phyloP scores from a whole-genome alignment of 1,140 invertebrate species.

The Trachymyrmex cornetzi region DNA sequence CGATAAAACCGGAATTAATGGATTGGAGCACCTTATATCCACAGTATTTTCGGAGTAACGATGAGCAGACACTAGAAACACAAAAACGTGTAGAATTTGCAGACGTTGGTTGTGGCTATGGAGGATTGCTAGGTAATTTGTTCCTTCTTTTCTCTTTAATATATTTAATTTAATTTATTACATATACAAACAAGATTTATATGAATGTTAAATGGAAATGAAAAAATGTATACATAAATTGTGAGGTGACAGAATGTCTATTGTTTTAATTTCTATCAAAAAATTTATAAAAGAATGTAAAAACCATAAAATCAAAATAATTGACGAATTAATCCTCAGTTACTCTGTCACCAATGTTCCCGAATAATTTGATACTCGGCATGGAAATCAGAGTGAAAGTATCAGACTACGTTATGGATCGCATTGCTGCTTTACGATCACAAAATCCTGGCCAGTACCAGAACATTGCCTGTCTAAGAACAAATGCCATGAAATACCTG shows the following conservation, averaged over 20 bases:
- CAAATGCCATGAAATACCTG: constrained; percentile 99
- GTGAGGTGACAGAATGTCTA: too few relatives aligned
- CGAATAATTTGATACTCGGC: constrained; percentile 96
- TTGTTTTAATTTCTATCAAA: too few relatives aligned
- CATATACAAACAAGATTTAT: too few relatives aligned
- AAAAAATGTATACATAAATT: too few relatives aligned
- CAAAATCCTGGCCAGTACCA: constrained; percentile 93
- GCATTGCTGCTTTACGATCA: constrained; percentile 94
- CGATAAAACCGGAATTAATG: constrained; percentile 91
- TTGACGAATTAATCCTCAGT: constrained; percentile 87
- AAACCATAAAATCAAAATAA: not conserved
- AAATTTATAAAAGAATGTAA: too few relatives aligned
- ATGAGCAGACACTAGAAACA: constrained; percentile 69
- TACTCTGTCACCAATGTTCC: constrained; percentile 96
- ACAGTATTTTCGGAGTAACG: constrained; percentile 67
- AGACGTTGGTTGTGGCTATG: constrained; percentile 99
- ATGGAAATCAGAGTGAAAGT: constrained; percentile 99
- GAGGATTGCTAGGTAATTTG: constrained; percentile 94
- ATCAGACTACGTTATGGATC: constrained; percentile 98
- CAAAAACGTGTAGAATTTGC: constrained; percentile 94
- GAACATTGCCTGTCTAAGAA: constrained; percentile 98
- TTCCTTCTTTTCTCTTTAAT: not conserved
- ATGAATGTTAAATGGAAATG: too few relatives aligned
- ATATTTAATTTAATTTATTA: not conserved
- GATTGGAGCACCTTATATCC: constrained; percentile 94